A percentile compares a stretch with the other conserved stretches of the same genome.
phyloP scores from a whole-genome alignment of 2,888 invertebrate species.

The Pinctada fucata region DNA sequence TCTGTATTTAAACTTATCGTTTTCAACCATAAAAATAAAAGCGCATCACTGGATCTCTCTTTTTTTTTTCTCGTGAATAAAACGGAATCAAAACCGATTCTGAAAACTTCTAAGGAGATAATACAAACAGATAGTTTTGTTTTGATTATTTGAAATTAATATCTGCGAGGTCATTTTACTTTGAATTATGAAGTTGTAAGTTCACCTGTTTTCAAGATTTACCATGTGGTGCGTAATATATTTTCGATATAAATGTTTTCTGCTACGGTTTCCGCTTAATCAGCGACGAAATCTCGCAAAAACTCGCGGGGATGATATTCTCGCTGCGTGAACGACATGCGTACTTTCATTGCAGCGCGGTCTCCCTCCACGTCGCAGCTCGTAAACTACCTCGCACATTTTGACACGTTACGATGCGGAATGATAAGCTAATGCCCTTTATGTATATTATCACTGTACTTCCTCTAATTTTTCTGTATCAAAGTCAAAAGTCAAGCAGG shows the following conservation, averaged over 20 bases:
- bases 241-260: constrained; percentile 41
- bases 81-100: too few relatives aligned
- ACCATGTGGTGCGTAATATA: constrained; percentile 7
- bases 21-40: too few relatives aligned
- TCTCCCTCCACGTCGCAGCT: constrained; percentile 13
- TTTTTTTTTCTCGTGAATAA: too few relatives aligned
- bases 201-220: constrained; percentile 25
- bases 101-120: too few relatives aligned
- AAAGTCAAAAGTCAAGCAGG: constrained; percentile 38
- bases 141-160: too few relatives aligned
- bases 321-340: constrained; percentile 31
- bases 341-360: constrained; percentile 41
- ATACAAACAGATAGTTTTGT: too few relatives aligned
- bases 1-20: too few relatives aligned
- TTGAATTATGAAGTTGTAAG: neutral
- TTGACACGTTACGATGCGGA: neutral
- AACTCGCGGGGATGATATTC: constrained; percentile 21
- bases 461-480: constrained; percentile 31
- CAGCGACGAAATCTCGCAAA: constrained; percentile 17
- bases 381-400: neutral
- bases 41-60: too few relatives aligned
- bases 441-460: constrained; percentile 31
- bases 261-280: constrained; percentile 34
- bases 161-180: neutral
- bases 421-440: constrained; percentile 29